A percentile compares a stretch with the other conserved stretches of the same genome.
Conservation (phyloP, 2,113 vertebrate genomes). For the Candoia aspera region DNA sequence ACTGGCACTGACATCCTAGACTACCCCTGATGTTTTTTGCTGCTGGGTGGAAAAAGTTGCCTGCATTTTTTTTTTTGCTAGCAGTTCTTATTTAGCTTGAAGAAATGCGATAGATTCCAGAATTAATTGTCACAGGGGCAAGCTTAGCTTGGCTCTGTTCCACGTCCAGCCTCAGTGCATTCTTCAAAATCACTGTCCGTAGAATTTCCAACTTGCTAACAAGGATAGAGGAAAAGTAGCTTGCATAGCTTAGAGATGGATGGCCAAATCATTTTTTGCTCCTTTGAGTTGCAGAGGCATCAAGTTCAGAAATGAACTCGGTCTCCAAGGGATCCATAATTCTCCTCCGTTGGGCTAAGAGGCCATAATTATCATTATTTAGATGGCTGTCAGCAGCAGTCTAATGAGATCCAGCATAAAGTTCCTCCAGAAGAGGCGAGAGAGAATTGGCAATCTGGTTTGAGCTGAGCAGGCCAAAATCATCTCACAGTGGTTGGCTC, state of each 20-base stretch:
- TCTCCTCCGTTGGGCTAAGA: background rate
- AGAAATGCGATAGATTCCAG: background rate
- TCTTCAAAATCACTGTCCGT: no score
- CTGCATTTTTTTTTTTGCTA: background rate
- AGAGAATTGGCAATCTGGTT: background rate
- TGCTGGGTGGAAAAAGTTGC: background rate
- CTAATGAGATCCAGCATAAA: constrained; percentile 3
- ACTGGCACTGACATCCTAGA: no score
- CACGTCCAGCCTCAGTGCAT: background rate
- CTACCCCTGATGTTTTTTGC: background rate
- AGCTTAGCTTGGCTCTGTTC: background rate
- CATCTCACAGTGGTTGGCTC: background rate
- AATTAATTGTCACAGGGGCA: background rate
- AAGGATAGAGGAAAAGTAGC: background rate
- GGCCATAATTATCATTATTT: background rate
- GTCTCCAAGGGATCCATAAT: background rate
- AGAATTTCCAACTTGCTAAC: background rate
- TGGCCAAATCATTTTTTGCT: background rate
- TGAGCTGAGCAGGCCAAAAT: background rate
- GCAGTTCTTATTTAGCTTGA: background rate
- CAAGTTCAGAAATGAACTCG: background rate
- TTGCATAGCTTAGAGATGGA: no score
- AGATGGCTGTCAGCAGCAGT: background rate
- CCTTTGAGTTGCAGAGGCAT: background rate
- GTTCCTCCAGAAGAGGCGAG: background rate